phyloP scores from a whole-genome alignment of 2,888 invertebrate species.

The Ypsolopha sequella region DNA sequence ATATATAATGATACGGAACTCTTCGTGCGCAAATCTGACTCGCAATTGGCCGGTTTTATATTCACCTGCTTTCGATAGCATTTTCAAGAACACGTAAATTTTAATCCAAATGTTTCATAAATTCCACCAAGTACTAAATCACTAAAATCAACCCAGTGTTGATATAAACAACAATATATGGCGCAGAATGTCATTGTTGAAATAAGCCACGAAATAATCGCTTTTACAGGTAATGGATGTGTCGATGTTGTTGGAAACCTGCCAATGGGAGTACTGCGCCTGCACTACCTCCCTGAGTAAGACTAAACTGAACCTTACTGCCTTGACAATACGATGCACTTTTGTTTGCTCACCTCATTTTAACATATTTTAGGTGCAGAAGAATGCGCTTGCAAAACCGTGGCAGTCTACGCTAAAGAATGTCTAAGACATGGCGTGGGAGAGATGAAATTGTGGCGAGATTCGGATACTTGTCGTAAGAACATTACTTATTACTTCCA shows the following conservation, averaged over 20 bases:
- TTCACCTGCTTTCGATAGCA: too few species aligned
- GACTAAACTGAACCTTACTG: slow-evolving; percentile 11
- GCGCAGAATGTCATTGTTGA: too few species aligned
- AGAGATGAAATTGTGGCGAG: slow-evolving; percentile 80
- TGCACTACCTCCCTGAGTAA: slow-evolving; percentile 64
- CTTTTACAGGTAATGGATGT: slow-evolving; percentile 72
- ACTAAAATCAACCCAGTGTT: too few species aligned
- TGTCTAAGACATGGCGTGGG: slow-evolving; percentile 77
- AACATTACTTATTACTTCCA: slow-evolving; percentile 18
- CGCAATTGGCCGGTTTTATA: too few species aligned
- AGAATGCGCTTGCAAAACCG: slow-evolving; percentile 81
- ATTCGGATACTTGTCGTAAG: slow-evolving; percentile 87
- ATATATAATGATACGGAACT: too few species aligned
- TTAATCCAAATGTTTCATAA: too few species aligned
- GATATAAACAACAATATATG: slow-evolving; percentile 1
- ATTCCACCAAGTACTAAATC: too few species aligned
- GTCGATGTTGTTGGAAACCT: slow-evolving; percentile 76
- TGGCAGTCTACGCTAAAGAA: slow-evolving; percentile 82
- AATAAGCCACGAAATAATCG: too few species aligned
- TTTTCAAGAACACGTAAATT: too few species aligned
- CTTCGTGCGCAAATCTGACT: too few species aligned
- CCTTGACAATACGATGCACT: background rate
- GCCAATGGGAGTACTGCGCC: slow-evolving; percentile 85
- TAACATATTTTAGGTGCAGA: slow-evolving; percentile 52
- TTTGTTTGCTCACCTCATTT: background rate